A percentile compares a stretch with the other conserved stretches of the same genome.
Evolutionary conservation across 2,888 invertebrate species (phyloP).

Genomic region (Eupithecia vulgata): DNA sequence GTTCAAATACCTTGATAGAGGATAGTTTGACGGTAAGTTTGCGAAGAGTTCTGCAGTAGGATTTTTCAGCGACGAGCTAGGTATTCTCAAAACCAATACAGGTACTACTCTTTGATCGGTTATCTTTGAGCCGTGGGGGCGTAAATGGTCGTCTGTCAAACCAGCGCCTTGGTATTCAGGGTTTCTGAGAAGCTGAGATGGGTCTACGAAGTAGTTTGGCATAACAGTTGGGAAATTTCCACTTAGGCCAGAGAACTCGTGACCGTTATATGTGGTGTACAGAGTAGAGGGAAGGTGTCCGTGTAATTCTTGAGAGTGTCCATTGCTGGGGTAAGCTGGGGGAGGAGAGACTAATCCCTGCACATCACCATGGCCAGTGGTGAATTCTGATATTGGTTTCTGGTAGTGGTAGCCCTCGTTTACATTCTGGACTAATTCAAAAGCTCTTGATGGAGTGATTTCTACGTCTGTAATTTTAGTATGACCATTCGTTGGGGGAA

Average conservation of each 20-base stretch:
- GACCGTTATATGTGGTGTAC: conserved; percentile 78
- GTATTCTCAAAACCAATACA: conserved; percentile 83
- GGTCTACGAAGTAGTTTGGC: conserved; percentile 77
- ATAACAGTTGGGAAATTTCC: conserved; percentile 77
- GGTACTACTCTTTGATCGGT: conserved; percentile 79
- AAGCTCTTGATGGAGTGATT: conserved; percentile 85
- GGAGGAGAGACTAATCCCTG: conserved; percentile 58
- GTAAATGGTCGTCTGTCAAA: conserved; percentile 76
- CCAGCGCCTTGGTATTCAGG: conserved; percentile 81
- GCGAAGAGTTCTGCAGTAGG: conserved; percentile 82
- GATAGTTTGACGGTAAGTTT: conserved; percentile 82
- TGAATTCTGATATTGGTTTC: conserved; percentile 63
- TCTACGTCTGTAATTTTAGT: conserved; percentile 72
- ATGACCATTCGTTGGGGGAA: conserved; percentile 68
- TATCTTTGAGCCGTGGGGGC: conserved; percentile 64
- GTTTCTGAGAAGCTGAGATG: conserved; percentile 71
- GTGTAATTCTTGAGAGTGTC: conserved; percentile 40
- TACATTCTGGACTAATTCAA: conserved; percentile 71
- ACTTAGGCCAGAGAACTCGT: conserved; percentile 73
- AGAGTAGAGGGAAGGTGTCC: conserved; percentile 62
- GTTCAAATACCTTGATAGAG: conserved; percentile 81
- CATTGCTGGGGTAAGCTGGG: conserved; percentile 48
- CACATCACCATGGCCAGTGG: conserved; percentile 58
- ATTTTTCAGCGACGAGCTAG: conserved; percentile 82
- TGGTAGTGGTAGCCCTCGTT: conserved; percentile 65